Base-by-base conservation (phyloP, 2,888 invertebrate species). In the Drosophila mettleri region DNA sequence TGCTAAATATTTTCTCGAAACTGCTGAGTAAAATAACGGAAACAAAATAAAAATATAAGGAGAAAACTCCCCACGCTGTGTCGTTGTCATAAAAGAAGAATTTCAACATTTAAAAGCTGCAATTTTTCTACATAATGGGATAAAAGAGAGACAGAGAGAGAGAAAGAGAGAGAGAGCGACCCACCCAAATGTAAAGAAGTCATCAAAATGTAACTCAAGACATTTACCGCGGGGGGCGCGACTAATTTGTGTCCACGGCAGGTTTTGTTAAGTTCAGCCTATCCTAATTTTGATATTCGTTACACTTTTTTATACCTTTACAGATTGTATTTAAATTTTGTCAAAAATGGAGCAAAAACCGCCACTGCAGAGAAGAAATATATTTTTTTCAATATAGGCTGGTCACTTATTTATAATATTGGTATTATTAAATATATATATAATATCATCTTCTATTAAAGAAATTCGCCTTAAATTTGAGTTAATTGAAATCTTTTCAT, bases 201-300 rank as follows among this genome's bases (percentile, higher is more conserved):
- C 84, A 84, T 84, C 83, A 84, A 84, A 84, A 80, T 88, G 88
- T 84, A 86, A 84, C 88, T 84, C 74, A 84, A 84, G 88, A 87
- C 75, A 70, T 74, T 78, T 52, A 31, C 62, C 64, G 62, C 69
- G 68, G 52, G 69, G 77, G 68, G 86, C 65, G 71, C 71, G 88
- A 83, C 83, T 83, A 83, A 83, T 83, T 83, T 74, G 69, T 70
- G 73, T 84, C 63, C 69, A 51, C 63, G 64, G 29, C 74, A 63
- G 62, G 58, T 57, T 57, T 54, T 58, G 53, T 52, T 45, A 63
- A 76, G 52, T 72, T 59, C 58, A 61, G 54, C 61, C 57, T 51
- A 72, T 74, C 55, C 72, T 74, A 70, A 84, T 77, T 84, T 78
- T 70, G 67, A 62, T 66, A 86, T 86, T 88, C 84, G 85, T 66